These are phyloP conservation scores for Campoplex capitator DNA, from an alignment of 2,888 invertebrate species.

Conservation along the genomic window DNA sequence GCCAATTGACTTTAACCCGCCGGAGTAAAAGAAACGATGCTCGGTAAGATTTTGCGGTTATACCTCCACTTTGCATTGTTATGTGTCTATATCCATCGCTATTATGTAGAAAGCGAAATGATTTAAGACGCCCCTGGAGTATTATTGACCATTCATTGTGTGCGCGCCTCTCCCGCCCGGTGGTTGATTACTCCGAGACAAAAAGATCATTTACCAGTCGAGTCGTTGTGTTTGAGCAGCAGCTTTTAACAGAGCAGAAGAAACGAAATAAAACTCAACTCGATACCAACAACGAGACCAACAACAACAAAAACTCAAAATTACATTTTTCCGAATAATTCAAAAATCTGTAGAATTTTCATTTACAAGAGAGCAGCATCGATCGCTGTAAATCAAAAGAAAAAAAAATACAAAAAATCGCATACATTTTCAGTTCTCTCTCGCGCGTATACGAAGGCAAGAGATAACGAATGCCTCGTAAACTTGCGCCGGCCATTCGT, in stretches of 20 bases:
- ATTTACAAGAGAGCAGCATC: too few relatives aligned
- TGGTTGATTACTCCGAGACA: background rate
- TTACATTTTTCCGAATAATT: background rate
- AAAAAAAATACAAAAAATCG: background rate
- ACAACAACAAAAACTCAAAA: background rate
- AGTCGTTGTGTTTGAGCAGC: background rate
- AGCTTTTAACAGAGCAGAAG: background rate
- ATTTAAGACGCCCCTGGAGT: conserved; percentile 23
- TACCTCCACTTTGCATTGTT: conserved; percentile 20
- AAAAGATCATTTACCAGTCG: background rate
- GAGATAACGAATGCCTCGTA: background rate
- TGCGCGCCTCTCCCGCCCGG: background rate
- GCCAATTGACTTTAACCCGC: conserved; percentile 44
- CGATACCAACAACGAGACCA: background rate
- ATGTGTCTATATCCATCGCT: conserved; percentile 20
- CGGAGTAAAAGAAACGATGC: conserved; percentile 22
- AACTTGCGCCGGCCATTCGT: conserved; percentile 32
- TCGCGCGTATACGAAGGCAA: background rate
- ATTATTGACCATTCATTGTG: conserved; percentile 8
- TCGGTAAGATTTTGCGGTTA: conserved; percentile 16
- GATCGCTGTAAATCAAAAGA: too few relatives aligned
- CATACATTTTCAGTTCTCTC: background rate
- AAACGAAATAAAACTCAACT: background rate
- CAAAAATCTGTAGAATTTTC: background rate
- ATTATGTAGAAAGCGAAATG: conserved; percentile 26